Base-by-base conservation (phyloP, 1,140 invertebrate species). In the Coenobita brevimanus region DNA sequence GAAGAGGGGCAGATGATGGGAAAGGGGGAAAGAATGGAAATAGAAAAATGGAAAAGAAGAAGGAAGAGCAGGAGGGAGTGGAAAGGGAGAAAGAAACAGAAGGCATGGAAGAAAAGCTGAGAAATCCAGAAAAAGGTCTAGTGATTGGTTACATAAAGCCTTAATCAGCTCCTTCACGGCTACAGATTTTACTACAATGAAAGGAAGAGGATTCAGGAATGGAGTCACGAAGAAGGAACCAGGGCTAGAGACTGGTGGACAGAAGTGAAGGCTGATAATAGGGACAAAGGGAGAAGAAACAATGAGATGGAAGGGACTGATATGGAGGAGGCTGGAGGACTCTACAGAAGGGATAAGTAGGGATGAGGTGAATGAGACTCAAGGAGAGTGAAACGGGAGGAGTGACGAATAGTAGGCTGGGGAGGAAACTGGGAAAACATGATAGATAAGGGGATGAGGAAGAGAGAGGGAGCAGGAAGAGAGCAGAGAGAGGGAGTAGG, bases 401-500 rank as follows among this genome's bases (percentile, higher is more conserved):
- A n/a, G n/a, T n/a, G n/a, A n/a, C n/a, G n/a, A n/a, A n/a, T n/a
- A n/a, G n/a, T n/a, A n/a, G n/a, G n/a, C n/a, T n/a, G n/a, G n/a
- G n/a, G n/a, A n/a, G n/a, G n/a, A n/a, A n/a, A n/a, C n/a, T n/a
- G 67, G 36, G 82, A 33, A 57, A 2, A 46, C 21, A 4, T 38
- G 24, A 73, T 3, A n/a, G 13, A 46, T 3, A 57, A n/a, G 36
- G 38, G 54, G 75, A 21, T 10, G 38, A 46, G 13, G 24, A 71
- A 78, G 27, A 54, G 17, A 30, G 24, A 24, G 46, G 33, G n/a
- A 21, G 38, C 21, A 27, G 64, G 54, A 36, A 33, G 33, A 41
- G 64, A 82, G 54, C 15, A 43, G 80, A 75, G 69, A 24, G 60
- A 60, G 46, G 41, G 50, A 38, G 21, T 46, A 13, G 67, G 67